These are phyloP conservation scores for Eleginops maclovinus DNA, from an alignment of 2,113 vertebrate species.

Conservation along the genomic window DNA sequence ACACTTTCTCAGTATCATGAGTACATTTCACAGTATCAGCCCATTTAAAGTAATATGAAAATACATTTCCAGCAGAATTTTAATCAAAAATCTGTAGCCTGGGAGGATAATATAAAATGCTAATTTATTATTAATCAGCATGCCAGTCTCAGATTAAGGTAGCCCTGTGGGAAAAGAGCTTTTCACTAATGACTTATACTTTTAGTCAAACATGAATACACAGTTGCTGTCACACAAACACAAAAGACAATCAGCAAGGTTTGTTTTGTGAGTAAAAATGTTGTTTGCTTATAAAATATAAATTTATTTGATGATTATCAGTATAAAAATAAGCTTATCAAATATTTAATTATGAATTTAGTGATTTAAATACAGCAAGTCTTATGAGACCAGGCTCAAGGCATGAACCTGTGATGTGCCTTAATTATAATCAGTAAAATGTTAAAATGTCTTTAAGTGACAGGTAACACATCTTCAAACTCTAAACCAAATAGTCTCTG, in stretches of 20 bases:
- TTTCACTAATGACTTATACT: conserved; percentile 45
- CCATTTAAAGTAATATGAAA: conserved; percentile 45
- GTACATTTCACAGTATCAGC: background rate
- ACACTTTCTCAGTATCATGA: background rate
- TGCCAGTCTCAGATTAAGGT: conserved; percentile 43
- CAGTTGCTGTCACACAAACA: conserved; percentile 18
- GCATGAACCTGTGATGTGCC: background rate
- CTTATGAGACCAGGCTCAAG: background rate
- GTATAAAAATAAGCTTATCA: background rate
- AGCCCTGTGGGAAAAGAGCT: conserved; percentile 46
- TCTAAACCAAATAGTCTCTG: background rate
- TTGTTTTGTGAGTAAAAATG: background rate
- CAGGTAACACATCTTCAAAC: background rate
- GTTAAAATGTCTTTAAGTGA: conserved; percentile 1
- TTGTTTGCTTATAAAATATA: background rate
- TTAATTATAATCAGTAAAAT: conserved; percentile 12
- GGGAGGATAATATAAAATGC: background rate
- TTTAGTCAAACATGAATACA: conserved; percentile 43
- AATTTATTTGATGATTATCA: background rate
- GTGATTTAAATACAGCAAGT: background rate
- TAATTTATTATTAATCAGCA: conserved; percentile 30
- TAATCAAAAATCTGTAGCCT: conserved; percentile 35
- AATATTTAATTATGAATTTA: background rate
- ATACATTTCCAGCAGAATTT: conserved; percentile 25
- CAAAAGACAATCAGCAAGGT: conserved; percentile 12